phyloP scores from a whole-genome alignment of 2,113 vertebrate genomes.

The Psilopsiagon aurifrons region DNA sequence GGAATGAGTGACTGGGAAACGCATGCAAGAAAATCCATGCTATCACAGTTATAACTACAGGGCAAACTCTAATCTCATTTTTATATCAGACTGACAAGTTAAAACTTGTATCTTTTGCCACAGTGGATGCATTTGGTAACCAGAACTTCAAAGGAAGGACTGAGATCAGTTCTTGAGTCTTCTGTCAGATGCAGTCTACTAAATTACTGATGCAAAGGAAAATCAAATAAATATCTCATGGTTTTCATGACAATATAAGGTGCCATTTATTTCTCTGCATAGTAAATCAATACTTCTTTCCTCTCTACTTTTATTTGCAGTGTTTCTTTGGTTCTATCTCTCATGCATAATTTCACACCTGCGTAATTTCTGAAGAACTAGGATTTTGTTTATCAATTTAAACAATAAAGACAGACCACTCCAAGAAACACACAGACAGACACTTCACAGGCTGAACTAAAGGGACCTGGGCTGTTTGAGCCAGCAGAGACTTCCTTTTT shows the following conservation, averaged over 20 bases:
- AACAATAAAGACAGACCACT: background rate
- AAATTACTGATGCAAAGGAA: background rate
- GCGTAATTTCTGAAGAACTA: background rate
- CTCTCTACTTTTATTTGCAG: background rate
- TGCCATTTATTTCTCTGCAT: background rate
- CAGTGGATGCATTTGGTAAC: background rate
- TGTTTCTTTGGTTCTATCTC: background rate
- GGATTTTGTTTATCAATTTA: background rate
- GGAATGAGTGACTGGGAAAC: background rate
- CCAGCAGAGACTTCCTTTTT: background rate
- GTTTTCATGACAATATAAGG: background rate
- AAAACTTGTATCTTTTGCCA: background rate
- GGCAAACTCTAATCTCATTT: background rate
- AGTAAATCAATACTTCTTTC: background rate
- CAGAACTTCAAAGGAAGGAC: background rate
- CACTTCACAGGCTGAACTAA: background rate
- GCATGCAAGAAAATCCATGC: background rate
- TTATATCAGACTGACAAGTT: background rate
- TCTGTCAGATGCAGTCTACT: background rate
- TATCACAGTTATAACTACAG: background rate
- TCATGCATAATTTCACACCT: constrained; percentile 30
- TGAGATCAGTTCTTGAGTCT: background rate
- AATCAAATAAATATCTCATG: background rate
- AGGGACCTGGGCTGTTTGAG: background rate
- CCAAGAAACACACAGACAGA: background rate